phyloP scores from a whole-genome alignment of 2,888 invertebrate genomes.

The Acanthosoma haemorrhoidale region DNA sequence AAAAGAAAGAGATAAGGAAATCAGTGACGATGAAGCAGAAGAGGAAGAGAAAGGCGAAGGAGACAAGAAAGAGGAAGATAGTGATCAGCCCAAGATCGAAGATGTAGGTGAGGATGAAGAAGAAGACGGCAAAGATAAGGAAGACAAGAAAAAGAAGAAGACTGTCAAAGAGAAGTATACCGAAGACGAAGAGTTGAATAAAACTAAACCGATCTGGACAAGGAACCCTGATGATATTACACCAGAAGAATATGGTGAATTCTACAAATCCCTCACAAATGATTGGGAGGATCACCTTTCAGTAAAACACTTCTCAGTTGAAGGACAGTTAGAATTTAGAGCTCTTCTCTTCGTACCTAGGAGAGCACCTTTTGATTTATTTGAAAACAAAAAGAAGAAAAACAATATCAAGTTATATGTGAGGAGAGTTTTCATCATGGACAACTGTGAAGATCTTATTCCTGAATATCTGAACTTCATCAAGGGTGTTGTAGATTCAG shows the following conservation, averaged over 20 bases:
- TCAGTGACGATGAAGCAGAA: slow-evolving; percentile 88
- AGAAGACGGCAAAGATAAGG: slow-evolving; percentile 68
- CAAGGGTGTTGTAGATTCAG: slow-evolving; percentile 97
- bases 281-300: slow-evolving; percentile 98
- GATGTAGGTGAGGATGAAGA: slow-evolving; percentile 65
- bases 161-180: slow-evolving; percentile 96
- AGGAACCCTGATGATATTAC: slow-evolving; percentile 94
- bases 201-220: slow-evolving; percentile 97
- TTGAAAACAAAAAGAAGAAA: slow-evolving; percentile 96
- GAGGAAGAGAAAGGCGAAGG: slow-evolving; percentile 87
- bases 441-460: slow-evolving; percentile 98
- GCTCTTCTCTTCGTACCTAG: slow-evolving; percentile 88
- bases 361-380: slow-evolving; percentile 93
- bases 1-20: slow-evolving; percentile 91
- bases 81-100: slow-evolving; percentile 64
- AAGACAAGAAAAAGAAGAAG: slow-evolving; percentile 84
- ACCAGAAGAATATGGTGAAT: slow-evolving; percentile 94
- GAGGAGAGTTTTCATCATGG: slow-evolving; percentile 98
- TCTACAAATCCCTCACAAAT: slow-evolving; percentile 94
- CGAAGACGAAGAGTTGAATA: slow-evolving; percentile 97
- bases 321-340: slow-evolving; percentile 90
- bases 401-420: slow-evolving; percentile 99
- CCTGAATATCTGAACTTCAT: slow-evolving; percentile 96
- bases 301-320: slow-evolving; percentile 91
- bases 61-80: slow-evolving; percentile 50